phyloP scores from a whole-genome alignment of 2,888 invertebrate genomes.

The Candidula unifasciata region DNA sequence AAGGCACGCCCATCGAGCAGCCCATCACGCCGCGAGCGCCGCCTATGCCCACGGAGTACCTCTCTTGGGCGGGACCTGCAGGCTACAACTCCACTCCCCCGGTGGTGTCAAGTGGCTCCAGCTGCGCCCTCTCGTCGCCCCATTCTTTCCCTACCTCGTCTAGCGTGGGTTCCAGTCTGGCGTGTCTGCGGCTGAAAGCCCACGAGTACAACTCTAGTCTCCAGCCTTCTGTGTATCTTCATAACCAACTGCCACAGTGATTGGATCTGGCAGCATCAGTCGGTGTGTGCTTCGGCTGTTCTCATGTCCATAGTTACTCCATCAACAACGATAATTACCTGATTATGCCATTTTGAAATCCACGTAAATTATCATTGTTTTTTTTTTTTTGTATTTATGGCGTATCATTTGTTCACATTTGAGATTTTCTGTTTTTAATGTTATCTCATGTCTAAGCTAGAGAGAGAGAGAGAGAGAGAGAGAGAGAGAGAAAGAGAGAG shows the following conservation, averaged over 20 bases:
- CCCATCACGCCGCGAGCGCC: constrained; percentile 76
- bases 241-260: constrained; percentile 68
- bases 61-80: constrained; percentile 71
- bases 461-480: constrained; percentile 29
- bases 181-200: constrained; percentile 82
- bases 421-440: background rate
- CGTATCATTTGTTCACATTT: background rate
- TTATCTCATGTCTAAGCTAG: background rate
- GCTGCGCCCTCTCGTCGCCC: constrained; percentile 72
- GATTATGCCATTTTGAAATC: background rate
- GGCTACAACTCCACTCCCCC: constrained; percentile 58
- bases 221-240: constrained; percentile 68
- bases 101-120: constrained; percentile 61
- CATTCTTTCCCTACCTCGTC: constrained; percentile 67
- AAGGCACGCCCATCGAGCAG: constrained; percentile 74
- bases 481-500: constrained; percentile 34
- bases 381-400: background rate
- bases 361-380: background rate
- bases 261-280: constrained; percentile 9
- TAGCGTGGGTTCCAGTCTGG: constrained; percentile 73
- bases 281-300: background rate
- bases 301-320: background rate
- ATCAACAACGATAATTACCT: background rate
- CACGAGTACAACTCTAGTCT: constrained; percentile 80
- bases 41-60: constrained; percentile 70